Evolutionary conservation across 1,140 invertebrate genomes (phyloP).

Genomic region (Reticulitermes speratus): DNA sequence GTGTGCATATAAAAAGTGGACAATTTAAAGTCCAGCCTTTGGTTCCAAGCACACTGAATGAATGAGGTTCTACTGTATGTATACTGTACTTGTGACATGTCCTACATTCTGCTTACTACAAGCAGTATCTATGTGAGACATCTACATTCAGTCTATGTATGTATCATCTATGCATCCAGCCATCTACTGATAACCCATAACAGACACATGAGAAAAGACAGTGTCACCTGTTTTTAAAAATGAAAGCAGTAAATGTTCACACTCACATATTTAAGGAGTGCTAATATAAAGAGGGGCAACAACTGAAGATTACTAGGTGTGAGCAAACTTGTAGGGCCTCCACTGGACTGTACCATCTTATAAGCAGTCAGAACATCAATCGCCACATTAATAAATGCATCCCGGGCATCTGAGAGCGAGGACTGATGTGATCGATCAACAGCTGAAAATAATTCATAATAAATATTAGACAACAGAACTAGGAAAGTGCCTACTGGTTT

Average conservation of each 20-base stretch:
- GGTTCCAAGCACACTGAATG: too few relatives aligned
- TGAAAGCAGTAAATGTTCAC: background rate
- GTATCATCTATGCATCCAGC: too few relatives aligned
- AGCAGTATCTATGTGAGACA: too few relatives aligned
- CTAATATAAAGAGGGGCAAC: constrained; percentile 86
- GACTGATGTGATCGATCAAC: constrained; percentile 87
- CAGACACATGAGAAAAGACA: too few relatives aligned
- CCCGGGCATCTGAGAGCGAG: constrained; percentile 87
- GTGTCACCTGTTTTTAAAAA: too few relatives aligned
- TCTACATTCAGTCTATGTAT: too few relatives aligned
- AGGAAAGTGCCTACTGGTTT: background rate
- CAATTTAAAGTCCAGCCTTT: too few relatives aligned
- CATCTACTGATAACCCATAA: too few relatives aligned
- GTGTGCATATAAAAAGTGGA: too few relatives aligned
- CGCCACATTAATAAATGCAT: constrained; percentile 94
- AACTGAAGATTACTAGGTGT: constrained; percentile 73
- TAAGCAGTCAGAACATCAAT: constrained; percentile 88
- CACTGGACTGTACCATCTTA: constrained; percentile 64
- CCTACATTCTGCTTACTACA: too few relatives aligned
- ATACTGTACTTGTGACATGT: too few relatives aligned
- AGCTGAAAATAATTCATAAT: constrained; percentile 56
- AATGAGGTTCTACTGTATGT: too few relatives aligned
- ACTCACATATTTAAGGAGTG: constrained; percentile 87
- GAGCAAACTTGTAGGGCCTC: constrained; percentile 62
- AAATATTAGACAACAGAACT: background rate